These are phyloP conservation scores for Halictus rubicundus DNA, from an alignment of 1,140 invertebrate genomes.

Conservation along the genomic window DNA sequence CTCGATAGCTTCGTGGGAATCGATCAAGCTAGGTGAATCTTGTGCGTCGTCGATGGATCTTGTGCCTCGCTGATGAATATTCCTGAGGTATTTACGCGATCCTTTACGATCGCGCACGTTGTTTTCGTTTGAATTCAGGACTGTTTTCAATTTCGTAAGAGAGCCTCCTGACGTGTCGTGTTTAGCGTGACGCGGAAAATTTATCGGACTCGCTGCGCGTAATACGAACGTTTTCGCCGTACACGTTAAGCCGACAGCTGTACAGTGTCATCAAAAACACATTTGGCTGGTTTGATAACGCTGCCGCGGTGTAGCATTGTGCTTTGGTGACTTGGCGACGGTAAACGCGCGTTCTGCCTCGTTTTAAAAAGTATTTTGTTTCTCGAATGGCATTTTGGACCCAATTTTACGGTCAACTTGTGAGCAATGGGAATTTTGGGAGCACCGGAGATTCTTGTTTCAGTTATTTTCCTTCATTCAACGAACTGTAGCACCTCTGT, in stretches of 20 bases:
- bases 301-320: neutral
- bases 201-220: neutral
- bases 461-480: too few relatives aligned
- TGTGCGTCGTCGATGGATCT: neutral
- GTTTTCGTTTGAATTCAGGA: too few relatives aligned
- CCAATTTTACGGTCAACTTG: too few relatives aligned
- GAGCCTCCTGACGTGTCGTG: too few relatives aligned
- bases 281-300: conserved; percentile 25
- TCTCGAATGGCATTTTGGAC: too few relatives aligned
- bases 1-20: conserved; percentile 1
- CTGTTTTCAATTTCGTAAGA: neutral
- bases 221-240: neutral
- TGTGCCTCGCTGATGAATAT: neutral
- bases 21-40: neutral
- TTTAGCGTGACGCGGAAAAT: neutral
- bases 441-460: too few relatives aligned
- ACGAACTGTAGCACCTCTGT: too few relatives aligned
- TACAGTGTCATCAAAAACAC: conserved; percentile 14
- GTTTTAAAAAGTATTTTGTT: neutral
- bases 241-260: conserved; percentile 3
- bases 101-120: too few relatives aligned
- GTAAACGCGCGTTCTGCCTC: neutral
- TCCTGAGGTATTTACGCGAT: neutral
- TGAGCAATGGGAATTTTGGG: too few relatives aligned
- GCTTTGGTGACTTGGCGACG: neutral